These are phyloP conservation scores for Toxonevra muliebris DNA, from an alignment of 2,888 invertebrate species.

Conservation along the genomic window DNA sequence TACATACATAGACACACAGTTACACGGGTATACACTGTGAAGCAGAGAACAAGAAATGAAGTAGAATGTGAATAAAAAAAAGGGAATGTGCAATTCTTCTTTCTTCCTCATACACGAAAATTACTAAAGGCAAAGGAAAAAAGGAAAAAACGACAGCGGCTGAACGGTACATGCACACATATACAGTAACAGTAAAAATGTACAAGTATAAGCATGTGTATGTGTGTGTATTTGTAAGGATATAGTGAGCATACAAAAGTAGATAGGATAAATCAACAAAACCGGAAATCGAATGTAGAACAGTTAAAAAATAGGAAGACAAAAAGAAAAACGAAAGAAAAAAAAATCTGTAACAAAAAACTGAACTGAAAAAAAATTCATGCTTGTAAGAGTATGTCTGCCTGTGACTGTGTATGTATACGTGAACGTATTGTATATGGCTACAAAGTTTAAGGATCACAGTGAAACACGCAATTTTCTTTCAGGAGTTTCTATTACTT, in stretches of 20 bases:
- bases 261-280: slow-evolving; percentile 29
- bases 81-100: neutral
- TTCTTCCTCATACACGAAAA: neutral
- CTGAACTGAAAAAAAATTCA: slow-evolving; percentile 7
- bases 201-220: slow-evolving; percentile 3
- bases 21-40: neutral
- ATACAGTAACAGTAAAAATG: neutral
- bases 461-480: neutral
- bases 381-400: too few species aligned
- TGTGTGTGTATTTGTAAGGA: neutral
- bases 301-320: slow-evolving; percentile 17
- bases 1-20: slow-evolving; percentile 9
- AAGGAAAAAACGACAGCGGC: neutral
- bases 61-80: neutral
- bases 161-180: slow-evolving; percentile 1
- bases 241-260: slow-evolving; percentile 1
- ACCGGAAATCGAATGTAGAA: slow-evolving; percentile 36
- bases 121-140: neutral
- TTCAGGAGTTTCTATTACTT: slow-evolving; percentile 13
- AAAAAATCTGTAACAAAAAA: neutral
- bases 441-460: slow-evolving; percentile 1
- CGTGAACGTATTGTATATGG: neutral
- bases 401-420: neutral
- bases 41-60: neutral
- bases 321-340: slow-evolving; percentile 4